A percentile compares a stretch with the other conserved stretches of the same genome.
phyloP scores from a whole-genome alignment of 2,113 vertebrate genomes.

The Lophotis ruficrista region DNA sequence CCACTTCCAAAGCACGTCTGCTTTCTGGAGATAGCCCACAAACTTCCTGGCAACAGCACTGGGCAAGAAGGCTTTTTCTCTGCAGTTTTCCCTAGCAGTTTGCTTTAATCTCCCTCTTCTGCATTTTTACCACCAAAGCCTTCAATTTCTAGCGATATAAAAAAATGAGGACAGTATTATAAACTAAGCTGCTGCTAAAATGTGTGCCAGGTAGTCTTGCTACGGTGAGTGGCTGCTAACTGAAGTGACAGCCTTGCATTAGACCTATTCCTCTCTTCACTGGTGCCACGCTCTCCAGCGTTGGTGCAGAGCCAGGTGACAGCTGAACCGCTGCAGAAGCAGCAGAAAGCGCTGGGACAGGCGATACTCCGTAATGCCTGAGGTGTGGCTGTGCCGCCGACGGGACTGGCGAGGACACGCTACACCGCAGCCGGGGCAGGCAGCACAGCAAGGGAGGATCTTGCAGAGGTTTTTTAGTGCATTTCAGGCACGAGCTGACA shows the following conservation, averaged over 20 bases:
- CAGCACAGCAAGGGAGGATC: neutral
- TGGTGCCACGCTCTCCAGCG: neutral
- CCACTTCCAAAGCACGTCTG: neutral
- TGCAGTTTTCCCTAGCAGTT: neutral
- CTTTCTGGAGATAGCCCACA: neutral
- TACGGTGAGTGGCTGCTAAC: neutral
- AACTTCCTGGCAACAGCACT: neutral
- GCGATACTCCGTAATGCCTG: fast-evolving
- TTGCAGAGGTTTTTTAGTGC: neutral
- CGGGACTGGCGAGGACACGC: fast-evolving
- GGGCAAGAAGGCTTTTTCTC: neutral
- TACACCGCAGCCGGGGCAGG: fast-evolving
- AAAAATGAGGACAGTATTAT: neutral
- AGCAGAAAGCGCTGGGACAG: neutral
- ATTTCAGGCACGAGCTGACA: neutral
- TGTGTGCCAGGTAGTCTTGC: no score
- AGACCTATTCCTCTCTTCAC: no score
- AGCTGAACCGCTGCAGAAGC: neutral
- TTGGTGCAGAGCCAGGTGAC: neutral
- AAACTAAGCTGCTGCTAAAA: neutral
- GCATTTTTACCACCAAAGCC: neutral
- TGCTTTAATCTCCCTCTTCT: neutral
- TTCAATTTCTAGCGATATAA: neutral
- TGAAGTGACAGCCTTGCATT: neutral
- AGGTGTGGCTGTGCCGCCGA: neutral